Evolutionary conservation across 2,113 vertebrate genomes (phyloP).

Genomic region (Chrysochloris asiatica): DNA sequence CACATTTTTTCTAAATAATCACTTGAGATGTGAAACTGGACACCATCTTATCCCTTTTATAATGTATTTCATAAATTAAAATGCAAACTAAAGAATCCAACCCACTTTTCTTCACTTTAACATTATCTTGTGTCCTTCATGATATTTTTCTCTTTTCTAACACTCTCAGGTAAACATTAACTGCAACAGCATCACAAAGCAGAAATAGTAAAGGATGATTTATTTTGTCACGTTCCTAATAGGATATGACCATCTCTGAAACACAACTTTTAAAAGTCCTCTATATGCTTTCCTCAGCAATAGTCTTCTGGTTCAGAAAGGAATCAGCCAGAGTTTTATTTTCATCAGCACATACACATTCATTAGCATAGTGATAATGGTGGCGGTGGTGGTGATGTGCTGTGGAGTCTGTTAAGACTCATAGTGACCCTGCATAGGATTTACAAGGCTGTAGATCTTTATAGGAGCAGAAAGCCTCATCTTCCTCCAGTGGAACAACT

Average conservation of each 20-base stretch:
- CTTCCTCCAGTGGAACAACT: too few relatives aligned
- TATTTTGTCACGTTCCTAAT: too few relatives aligned
- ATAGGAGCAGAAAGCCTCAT: too few relatives aligned
- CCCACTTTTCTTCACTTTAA: not conserved
- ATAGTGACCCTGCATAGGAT: too few relatives aligned
- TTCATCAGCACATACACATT: not conserved
- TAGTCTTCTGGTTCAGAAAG: slow-evolving; percentile 21
- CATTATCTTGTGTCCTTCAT: not conserved
- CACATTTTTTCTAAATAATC: too few relatives aligned
- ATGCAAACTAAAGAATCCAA: not conserved
- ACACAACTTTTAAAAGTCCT: slow-evolving; percentile 23
- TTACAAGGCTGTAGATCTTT: too few relatives aligned
- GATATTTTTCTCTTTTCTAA: slow-evolving; percentile 20
- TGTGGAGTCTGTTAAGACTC: too few relatives aligned
- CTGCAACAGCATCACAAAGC: not conserved
- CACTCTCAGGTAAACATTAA: not conserved
- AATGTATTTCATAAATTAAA: not conserved
- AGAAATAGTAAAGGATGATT: too few relatives aligned
- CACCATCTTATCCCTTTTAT: not conserved
- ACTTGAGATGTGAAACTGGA: too few relatives aligned
- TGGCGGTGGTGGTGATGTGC: too few relatives aligned
- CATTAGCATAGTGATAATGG: too few relatives aligned
- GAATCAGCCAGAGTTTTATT: not conserved
- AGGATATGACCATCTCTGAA: not conserved
- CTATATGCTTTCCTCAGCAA: not conserved